Base-by-base conservation (phyloP, 2,797 vertebrate genomes). In the Sebastes goodei region DNA sequence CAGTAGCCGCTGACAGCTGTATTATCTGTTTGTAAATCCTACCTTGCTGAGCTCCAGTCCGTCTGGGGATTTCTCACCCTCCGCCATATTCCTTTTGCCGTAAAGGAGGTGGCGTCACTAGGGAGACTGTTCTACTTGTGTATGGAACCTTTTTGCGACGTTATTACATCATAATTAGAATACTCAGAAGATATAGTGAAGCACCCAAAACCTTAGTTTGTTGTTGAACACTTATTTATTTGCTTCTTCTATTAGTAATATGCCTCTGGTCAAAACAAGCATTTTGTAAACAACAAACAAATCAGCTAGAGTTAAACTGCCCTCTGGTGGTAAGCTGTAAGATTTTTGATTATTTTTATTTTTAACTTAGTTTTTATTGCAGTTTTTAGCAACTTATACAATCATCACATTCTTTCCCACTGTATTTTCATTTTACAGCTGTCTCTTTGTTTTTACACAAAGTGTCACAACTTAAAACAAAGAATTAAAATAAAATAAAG, bases 71-170 rank as follows among this genome's bases (percentile, higher is more conserved):
- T 92, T 87, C 86, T 92, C 88, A 56, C 83, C 85, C 89, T 95
- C 95, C 96, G 96, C 96, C 96, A 97, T 97, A 85, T 96, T 96
- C 87, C 88, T 75, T 93, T 82, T 93, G 92, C 92, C 92, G 95
- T 94, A 93, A 94, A 91, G 88, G 71, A 91, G 61, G 65, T 71
- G 38, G 42, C 85, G 91, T 92, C 85, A 82, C 89, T 79, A 85
- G 76, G 76, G 88, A 91, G 65, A 89, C 71, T 17, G 66, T 55
- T 72, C 66, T 64, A 70, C 57, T 69, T 77, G 35, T 64, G 66
- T 71, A 30, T 10, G 1, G n/a, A 81, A 77, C 46, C 35, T 62
- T 61, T 61, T 85, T 82, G 25, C 84, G 78, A 82, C 86, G 32
- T 15, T 67, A 8, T 30, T 49, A 66, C 6, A 56, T 5, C 14